Evolutionary conservation across 2,113 vertebrate species (phyloP).

Genomic region (Prionailurus viverrinus): DNA sequence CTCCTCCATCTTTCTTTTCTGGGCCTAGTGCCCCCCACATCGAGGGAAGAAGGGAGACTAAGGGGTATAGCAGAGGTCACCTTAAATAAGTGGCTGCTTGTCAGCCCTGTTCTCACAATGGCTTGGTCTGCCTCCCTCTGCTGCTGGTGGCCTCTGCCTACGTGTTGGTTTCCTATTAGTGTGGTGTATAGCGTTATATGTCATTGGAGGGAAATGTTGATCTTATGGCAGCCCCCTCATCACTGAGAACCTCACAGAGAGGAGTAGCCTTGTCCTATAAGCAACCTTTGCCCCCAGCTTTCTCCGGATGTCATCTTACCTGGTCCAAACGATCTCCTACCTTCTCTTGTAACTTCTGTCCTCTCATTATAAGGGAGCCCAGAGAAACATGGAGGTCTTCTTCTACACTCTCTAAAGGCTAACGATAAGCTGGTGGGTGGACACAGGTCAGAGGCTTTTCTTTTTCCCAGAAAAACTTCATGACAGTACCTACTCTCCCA

Average conservation of each 20-base stretch:
- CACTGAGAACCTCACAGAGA: neutral
- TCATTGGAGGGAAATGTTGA: neutral
- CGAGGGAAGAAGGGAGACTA: neutral
- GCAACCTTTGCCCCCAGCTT: neutral
- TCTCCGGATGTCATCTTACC: neutral
- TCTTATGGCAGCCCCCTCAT: neutral
- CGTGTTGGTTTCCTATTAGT: neutral
- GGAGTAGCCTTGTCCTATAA: neutral
- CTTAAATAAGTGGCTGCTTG: neutral
- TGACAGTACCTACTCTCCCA: neutral
- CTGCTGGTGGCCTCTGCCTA: neutral
- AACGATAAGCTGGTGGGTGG: neutral
- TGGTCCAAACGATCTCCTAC: neutral
- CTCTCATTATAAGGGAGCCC: neutral
- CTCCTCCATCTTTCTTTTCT: neutral
- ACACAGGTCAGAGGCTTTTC: neutral
- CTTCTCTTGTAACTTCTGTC: neutral
- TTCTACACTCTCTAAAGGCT: neutral
- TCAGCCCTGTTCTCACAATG: neutral
- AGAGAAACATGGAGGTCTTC: neutral
- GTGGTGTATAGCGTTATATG: neutral
- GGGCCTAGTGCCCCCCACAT: neutral
- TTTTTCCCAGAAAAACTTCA: neutral
- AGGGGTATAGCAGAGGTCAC: neutral
- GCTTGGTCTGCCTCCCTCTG: neutral